These are phyloP conservation scores for Petrophora chlorosata DNA, from an alignment of 2,888 invertebrate genomes.

Conservation along the genomic window DNA sequence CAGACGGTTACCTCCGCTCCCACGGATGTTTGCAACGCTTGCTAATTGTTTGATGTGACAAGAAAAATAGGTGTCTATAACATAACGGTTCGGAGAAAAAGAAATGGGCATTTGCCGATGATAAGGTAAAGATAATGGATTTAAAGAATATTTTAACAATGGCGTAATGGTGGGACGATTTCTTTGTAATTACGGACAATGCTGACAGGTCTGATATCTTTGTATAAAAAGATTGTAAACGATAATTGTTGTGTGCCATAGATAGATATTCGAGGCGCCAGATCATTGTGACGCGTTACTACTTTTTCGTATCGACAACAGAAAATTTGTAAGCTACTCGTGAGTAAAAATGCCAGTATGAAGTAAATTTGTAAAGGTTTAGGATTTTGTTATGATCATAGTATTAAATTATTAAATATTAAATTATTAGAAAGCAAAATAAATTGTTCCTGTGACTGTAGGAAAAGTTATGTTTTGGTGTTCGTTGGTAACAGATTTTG, in stretches of 20 bases:
- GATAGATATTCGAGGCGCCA: no score
- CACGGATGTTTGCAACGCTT: slow-evolving; percentile 48
- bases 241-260: not conserved
- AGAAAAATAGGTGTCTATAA: slow-evolving; percentile 55
- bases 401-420: no score
- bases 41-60: slow-evolving; percentile 64
- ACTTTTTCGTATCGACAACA: no score
- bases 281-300: no score
- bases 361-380: no score
- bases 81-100: slow-evolving; percentile 24
- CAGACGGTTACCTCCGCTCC: slow-evolving; percentile 46
- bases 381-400: no score
- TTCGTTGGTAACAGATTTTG: no score
- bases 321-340: no score
- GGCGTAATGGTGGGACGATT: slow-evolving; percentile 1
- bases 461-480: no score
- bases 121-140: slow-evolving; percentile 15
- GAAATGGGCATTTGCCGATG: slow-evolving; percentile 5
- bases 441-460: no score
- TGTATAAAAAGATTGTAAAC: not conserved
- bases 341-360: no score
- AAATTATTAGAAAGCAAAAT: no score
- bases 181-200: slow-evolving; percentile 16
- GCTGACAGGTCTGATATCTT: slow-evolving; percentile 2
- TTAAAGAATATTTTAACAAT: slow-evolving; percentile 7